phyloP scores from a whole-genome alignment of 2,797 vertebrate genomes.

The Phrynocephalus forsythii region DNA sequence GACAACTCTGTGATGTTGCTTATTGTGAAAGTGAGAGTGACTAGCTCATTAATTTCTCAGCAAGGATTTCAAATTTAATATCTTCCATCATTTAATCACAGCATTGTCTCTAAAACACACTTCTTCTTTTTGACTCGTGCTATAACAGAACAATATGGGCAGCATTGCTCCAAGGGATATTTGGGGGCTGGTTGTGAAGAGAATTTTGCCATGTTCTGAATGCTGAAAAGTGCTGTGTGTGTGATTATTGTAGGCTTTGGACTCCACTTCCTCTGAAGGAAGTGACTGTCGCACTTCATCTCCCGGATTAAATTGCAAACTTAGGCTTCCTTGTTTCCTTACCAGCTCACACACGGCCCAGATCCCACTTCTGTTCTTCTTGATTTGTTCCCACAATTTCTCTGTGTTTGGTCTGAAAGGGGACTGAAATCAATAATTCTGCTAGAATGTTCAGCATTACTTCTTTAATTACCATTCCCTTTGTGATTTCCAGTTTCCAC shows the following conservation, averaged over 20 bases:
- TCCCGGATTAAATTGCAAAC: slow-evolving; percentile 34
- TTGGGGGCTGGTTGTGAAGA: not conserved
- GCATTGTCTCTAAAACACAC: not conserved
- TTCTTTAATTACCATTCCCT: slow-evolving; percentile 20
- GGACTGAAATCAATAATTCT: slow-evolving; percentile 37
- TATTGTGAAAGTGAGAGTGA: not conserved
- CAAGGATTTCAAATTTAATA: not conserved
- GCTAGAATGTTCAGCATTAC: slow-evolving; percentile 5
- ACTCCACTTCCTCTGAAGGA: slow-evolving; percentile 29
- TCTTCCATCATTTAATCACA: not conserved
- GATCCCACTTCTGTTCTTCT: slow-evolving; percentile 23
- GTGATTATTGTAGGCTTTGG: not conserved
- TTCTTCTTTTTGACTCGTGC: not conserved
- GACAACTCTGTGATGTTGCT: not conserved
- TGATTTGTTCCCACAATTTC: not conserved
- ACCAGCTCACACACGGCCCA: not conserved
- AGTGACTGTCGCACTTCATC: slow-evolving; percentile 7
- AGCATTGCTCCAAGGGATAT: not conserved
- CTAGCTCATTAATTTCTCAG: not conserved
- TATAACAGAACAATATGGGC: not conserved
- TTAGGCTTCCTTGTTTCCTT: not conserved
- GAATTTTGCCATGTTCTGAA: not conserved
- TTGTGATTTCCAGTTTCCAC: slow-evolving; percentile 15
- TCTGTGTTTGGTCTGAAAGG: slow-evolving; percentile 15
- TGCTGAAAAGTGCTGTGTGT: slow-evolving; percentile 11